A percentile compares a stretch with the other conserved stretches of the same genome.
Evolutionary conservation across 2,113 vertebrate species (phyloP).

Genomic region (Gavialis gangeticus): DNA sequence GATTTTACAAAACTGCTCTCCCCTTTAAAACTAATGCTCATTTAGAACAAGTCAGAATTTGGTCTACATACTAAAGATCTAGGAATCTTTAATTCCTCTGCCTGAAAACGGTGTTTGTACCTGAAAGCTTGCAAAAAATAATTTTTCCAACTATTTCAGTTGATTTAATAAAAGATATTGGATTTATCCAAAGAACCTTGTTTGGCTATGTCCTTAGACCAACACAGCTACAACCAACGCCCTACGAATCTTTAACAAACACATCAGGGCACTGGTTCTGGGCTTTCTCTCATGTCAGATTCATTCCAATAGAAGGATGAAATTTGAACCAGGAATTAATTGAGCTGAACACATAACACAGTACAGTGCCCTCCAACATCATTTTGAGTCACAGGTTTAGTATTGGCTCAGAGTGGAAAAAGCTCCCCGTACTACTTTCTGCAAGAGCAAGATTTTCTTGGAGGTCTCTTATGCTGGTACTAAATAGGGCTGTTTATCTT

Average conservation of each 20-base stretch:
- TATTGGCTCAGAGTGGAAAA: neutral
- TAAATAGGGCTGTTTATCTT: neutral
- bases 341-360: neutral
- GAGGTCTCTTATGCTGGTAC: neutral
- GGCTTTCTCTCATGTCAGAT: neutral
- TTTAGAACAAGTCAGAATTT: neutral
- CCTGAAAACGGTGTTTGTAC: too few relatives aligned
- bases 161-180: too few relatives aligned
- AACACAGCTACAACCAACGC: neutral
- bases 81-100: too few relatives aligned
- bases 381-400: neutral
- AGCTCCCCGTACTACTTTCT: fast-evolving
- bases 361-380: neutral
- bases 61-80: neutral
- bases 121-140: too few relatives aligned
- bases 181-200: too few relatives aligned
- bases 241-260: neutral
- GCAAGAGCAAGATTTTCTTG: neutral
- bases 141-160: too few relatives aligned
- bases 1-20: neutral
- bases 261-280: neutral
- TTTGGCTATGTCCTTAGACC: too few relatives aligned
- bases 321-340: neutral
- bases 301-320: neutral
- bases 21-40: neutral